Conservation (phyloP, 1,140 invertebrate species). For the Hyles euphorbiae region DNA sequence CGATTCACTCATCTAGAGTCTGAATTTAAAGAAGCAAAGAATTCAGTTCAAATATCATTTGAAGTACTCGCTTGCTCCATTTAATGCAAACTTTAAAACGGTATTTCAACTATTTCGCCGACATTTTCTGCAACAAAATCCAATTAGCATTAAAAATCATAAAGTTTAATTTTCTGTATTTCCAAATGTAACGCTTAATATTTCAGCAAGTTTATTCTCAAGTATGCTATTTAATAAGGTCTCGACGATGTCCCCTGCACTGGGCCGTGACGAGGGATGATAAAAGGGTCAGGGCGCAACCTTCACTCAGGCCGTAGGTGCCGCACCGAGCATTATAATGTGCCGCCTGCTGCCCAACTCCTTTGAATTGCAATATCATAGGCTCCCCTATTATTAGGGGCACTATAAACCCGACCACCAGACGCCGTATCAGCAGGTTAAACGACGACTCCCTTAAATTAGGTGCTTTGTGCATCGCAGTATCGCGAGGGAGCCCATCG, state of each 20-base stretch:
- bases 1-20: conserved; percentile 24
- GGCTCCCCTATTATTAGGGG: conserved; percentile 50
- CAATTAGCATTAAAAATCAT: background rate
- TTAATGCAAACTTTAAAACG: too few species aligned
- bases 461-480: conserved; percentile 24
- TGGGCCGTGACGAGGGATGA: conserved; percentile 28
- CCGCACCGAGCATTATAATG: conserved; percentile 46
- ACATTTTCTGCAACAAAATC: too few species aligned
- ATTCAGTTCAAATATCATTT: too few species aligned
- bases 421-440: conserved; percentile 39
- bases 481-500: too few species aligned
- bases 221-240: conserved; percentile 30
- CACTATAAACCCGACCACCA: conserved; percentile 42
- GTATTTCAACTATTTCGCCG: too few species aligned
- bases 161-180: background rate
- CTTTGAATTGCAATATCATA: conserved; percentile 52
- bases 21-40: too few species aligned
- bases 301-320: conserved; percentile 40
- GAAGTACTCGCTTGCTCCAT: too few species aligned
- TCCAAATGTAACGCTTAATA: background rate
- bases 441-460: conserved; percentile 33
- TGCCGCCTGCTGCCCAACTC: conserved; percentile 29
- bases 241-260: conserved; percentile 21
- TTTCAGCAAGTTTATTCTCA: conserved; percentile 9
- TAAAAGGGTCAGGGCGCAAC: conserved; percentile 38